Evolutionary conservation across 1,140 invertebrate species (phyloP).

Genomic region (Pemphigus obesinymphae): DNA sequence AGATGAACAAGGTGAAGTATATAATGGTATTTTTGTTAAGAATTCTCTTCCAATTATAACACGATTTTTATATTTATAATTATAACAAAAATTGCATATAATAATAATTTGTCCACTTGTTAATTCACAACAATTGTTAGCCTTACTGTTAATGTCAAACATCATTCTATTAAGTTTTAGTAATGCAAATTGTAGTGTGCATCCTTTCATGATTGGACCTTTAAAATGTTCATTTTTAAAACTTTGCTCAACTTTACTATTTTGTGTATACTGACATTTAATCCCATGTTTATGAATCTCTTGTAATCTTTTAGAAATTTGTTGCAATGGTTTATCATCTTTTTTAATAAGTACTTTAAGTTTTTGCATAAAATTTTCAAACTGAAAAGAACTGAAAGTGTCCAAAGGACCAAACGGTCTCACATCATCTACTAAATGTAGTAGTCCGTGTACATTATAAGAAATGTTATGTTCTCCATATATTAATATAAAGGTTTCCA

Average conservation of each 20-base stretch:
- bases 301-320: neutral
- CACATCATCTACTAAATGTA: conserved; percentile 52
- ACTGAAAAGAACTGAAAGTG: conserved; percentile 51
- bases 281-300: neutral
- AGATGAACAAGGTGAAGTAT: neutral
- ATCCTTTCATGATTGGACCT: neutral
- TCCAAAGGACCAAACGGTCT: conserved; percentile 50
- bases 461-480: conserved; percentile 45
- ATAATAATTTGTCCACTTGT: neutral
- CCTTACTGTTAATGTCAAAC: neutral
- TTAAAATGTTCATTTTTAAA: neutral
- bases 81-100: neutral
- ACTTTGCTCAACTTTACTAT: neutral
- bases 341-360: neutral
- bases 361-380: conserved; percentile 51
- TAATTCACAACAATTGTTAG: neutral
- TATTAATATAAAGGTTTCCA: neutral
- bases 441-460: conserved; percentile 46
- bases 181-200: neutral
- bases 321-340: neutral
- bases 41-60: neutral
- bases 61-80: neutral
- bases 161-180: neutral
- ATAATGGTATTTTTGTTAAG: neutral
- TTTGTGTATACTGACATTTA: neutral